A percentile compares a stretch with the other conserved stretches of the same genome.
phyloP scores from a whole-genome alignment of 2,797 vertebrate species.

The Caiman crocodilus region DNA sequence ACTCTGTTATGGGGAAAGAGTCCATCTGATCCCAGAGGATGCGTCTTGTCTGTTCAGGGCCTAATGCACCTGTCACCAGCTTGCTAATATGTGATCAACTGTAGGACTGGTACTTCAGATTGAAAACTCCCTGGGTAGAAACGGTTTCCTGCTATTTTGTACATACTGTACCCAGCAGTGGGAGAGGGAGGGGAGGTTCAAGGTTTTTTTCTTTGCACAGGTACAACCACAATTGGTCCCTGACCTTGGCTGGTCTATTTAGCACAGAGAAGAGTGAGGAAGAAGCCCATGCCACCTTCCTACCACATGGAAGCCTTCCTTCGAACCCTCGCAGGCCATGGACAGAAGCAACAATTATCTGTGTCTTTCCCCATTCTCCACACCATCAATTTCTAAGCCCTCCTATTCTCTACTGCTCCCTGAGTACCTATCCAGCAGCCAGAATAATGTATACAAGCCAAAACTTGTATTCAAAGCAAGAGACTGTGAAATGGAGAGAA shows the following conservation, averaged over 20 bases:
- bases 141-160: conserved; percentile 63
- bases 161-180: not conserved
- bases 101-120: conserved; percentile 70
- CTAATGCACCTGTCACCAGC: not conserved
- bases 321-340: too few species aligned
- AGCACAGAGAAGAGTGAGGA: not conserved
- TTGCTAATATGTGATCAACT: conserved; percentile 66
- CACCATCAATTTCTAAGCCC: conserved; percentile 11
- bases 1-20: conserved; percentile 34
- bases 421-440: too few species aligned
- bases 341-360: too few species aligned
- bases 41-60: conserved; percentile 38
- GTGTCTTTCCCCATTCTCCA: not conserved
- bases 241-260: conserved; percentile 12
- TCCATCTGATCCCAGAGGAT: conserved; percentile 63
- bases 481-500: not conserved
- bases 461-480: not conserved
- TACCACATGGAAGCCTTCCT: too few species aligned
- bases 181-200: too few species aligned
- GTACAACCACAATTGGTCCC: conserved; percentile 17
- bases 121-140: conserved; percentile 62
- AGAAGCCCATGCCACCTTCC: too few species aligned
- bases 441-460: not conserved
- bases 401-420: not conserved
- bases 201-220: conserved; percentile 32